A percentile compares a stretch with the other conserved stretches of the same genome.
phyloP scores from a whole-genome alignment of 2,888 invertebrate genomes.

The Dryobotodes eremita region DNA sequence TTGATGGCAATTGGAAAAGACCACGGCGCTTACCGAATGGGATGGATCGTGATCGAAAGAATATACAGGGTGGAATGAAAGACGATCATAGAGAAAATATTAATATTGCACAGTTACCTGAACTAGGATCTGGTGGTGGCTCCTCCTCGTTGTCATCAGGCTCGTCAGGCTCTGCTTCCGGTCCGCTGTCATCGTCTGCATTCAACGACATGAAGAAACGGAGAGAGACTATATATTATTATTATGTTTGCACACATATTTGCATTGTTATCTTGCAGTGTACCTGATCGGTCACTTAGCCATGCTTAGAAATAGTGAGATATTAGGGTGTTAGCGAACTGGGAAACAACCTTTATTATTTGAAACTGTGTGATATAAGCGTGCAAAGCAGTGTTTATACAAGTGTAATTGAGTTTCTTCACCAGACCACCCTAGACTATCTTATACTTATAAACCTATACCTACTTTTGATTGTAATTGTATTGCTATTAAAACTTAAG shows the following conservation, averaged over 20 bases:
- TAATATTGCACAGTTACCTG: constrained; percentile 76
- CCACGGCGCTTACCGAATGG: not conserved
- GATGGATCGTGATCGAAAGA: not conserved
- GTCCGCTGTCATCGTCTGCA: constrained; percentile 93
- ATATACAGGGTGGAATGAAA: not conserved
- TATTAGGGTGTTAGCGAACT: not conserved
- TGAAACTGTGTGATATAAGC: not conserved
- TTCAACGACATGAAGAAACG: constrained; percentile 93
- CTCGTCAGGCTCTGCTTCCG: constrained; percentile 82
- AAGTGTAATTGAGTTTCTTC: constrained; percentile 4
- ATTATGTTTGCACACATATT: constrained; percentile 89
- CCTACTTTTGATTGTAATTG: constrained; percentile 1
- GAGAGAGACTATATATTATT: constrained; percentile 91
- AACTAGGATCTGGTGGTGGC: constrained; percentile 82
- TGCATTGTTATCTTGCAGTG: constrained; percentile 68
- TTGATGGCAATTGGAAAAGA: not conserved
- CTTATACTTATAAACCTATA: not conserved
- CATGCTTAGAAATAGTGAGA: not conserved
- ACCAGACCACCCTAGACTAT: constrained; percentile 3
- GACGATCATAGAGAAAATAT: not conserved
- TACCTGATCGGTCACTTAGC: not conserved
- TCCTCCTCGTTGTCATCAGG: constrained; percentile 90
- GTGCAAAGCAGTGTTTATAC: not conserved
- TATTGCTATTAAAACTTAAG: constrained; percentile 4
- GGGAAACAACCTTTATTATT: constrained; percentile 3